Conservation (phyloP, 2,113 vertebrate species). For the Merops nubicus region DNA sequence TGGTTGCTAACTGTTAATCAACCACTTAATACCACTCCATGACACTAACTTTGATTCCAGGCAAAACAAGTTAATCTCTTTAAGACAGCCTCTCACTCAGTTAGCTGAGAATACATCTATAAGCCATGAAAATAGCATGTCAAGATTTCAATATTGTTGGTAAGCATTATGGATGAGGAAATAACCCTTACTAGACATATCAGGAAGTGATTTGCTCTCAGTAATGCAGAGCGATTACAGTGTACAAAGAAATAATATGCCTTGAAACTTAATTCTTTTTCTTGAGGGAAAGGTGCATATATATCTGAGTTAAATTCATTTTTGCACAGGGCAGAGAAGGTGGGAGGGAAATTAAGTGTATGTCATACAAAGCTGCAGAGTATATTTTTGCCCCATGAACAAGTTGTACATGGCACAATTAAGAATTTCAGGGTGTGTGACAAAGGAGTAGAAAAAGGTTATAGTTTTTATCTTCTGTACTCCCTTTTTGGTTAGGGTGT, state of each 20-base stretch:
- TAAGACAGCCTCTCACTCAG: constrained; percentile 14
- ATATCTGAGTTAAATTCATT: background rate
- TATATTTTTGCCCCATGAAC: background rate
- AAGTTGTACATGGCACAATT: fast-evolving
- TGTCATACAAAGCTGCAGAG: background rate
- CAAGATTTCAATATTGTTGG: constrained; percentile 37
- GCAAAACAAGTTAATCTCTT: constrained; percentile 34
- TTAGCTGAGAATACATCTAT: constrained; percentile 8
- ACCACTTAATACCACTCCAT: background rate
- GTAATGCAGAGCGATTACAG: constrained; percentile 55
- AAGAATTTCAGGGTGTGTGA: background rate
- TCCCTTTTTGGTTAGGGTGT: background rate
- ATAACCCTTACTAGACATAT: constrained; percentile 14
- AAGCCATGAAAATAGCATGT: constrained; percentile 57
- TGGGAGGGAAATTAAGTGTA: background rate
- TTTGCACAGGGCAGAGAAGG: background rate
- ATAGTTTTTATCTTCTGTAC: background rate
- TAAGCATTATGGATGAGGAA: constrained; percentile 66
- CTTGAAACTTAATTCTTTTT: constrained; percentile 23
- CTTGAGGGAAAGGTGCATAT: background rate
- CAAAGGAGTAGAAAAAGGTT: background rate
- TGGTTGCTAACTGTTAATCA: background rate
- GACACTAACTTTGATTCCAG: background rate
- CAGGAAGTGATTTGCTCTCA: constrained; percentile 60
- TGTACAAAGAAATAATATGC: constrained; percentile 1